Evolutionary conservation across 2,113 vertebrate genomes (phyloP), one percentile per base, ranked within the genome.

Genomic region (Anguilla japonica): DNA sequence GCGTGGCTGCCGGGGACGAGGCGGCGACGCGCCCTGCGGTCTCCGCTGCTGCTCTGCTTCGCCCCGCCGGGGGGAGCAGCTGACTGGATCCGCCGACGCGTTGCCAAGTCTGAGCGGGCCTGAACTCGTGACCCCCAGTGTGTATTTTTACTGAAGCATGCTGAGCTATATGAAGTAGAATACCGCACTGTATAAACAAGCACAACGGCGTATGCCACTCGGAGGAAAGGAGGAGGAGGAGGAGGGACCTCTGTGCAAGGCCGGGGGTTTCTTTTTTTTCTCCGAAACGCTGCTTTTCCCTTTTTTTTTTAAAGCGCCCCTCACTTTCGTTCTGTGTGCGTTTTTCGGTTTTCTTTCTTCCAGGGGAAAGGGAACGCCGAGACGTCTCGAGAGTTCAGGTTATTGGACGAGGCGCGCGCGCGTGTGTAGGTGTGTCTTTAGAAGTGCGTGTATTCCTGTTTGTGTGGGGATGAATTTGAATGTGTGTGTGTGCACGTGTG

Each of bases 51-150:
- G 83, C 60, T 60, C 75, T 56, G 26, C 85, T 79, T 88, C 50
- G 63, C 50, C 22, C 71, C 90, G 91, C 93, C 87, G 88, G 79
- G 43, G 29, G 13, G 86, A 88, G 90, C 87, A 11, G 60, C 90
- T 92, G 89, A 93, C 91, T 92, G 91, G 91, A 93, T 92, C 91
- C 93, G 91, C 89, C 90, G 89, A 91, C 91, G 91, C 89, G 91
- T 91, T 93, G 93, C 89, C 89, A 90, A 75, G 91, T 86, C 89
- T 84, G 90, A 88, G 87, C 91, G 89, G 86, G 83, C 88, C 89
- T 91, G 93, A 94, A 93, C 95, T 93, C 88, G 41, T 95, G 94
- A 96, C 93, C 93, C 50, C 9, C 82, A 88, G 88, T 91, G 91
- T 93, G 90, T 93, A 91, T 93, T 93, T 93, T 91, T 91, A 89